Percentiles rank a stretch among this genome's conserved stretches.
These are phyloP conservation scores for Cyrtorhinus lividipennis DNA, from an alignment of 1,140 invertebrate genomes.

Conservation along the genomic window DNA sequence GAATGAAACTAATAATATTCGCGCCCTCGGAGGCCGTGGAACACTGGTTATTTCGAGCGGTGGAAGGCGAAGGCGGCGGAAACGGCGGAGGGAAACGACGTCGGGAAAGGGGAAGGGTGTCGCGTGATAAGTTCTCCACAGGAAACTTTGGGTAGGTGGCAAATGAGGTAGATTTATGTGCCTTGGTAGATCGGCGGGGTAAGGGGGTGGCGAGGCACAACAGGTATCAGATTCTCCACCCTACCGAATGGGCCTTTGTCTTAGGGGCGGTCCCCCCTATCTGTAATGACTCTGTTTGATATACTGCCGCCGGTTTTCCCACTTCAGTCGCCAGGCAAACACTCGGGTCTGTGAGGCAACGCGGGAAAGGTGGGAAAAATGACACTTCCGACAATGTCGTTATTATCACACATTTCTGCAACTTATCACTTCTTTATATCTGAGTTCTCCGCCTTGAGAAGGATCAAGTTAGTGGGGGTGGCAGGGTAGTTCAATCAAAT, in stretches of 20 bases:
- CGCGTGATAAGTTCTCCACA: not conserved
- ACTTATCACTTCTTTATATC: not conserved
- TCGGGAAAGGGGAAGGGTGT: not conserved
- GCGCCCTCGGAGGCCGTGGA: too few species aligned
- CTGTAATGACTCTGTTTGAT: constrained; percentile 13
- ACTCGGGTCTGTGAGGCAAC: not conserved
- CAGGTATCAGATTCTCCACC: constrained; percentile 1
- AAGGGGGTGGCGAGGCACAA: not conserved
- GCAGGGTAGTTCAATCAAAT: too few species aligned
- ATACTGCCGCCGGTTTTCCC: not conserved
- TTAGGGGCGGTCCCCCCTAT: constrained; percentile 10
- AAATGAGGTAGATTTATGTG: constrained; percentile 14
- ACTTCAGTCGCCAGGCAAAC: not conserved
- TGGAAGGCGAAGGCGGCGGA: too few species aligned
- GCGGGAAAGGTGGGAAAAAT: not conserved
- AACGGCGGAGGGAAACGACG: too few species aligned
- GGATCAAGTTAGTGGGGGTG: too few species aligned
- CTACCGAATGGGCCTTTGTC: not conserved
- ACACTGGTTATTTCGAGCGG: too few species aligned
- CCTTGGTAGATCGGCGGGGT: not conserved
- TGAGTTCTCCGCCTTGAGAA: not conserved
- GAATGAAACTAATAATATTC: too few species aligned
- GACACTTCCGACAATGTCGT: not conserved
- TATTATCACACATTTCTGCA: not conserved
- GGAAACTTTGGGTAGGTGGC: constrained; percentile 10